phyloP scores from a whole-genome alignment of 2,797 vertebrate genomes.

The Liasis olivaceus region DNA sequence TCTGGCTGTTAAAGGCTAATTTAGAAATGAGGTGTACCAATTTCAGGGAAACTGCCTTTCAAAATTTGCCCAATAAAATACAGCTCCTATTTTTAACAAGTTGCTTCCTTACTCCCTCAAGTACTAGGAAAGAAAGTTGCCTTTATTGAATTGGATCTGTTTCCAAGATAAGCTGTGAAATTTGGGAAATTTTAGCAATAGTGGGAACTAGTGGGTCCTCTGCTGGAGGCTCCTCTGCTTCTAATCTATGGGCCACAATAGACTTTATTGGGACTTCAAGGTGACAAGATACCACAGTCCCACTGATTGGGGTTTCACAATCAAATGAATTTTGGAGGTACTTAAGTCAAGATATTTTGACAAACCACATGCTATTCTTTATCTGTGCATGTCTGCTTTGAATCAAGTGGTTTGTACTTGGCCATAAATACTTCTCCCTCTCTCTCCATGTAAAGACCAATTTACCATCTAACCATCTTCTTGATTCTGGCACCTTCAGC shows the following conservation, averaged over 20 bases:
- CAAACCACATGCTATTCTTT: neutral
- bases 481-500: neutral
- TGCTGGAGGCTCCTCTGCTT: neutral
- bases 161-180: neutral
- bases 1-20: neutral
- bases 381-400: neutral
- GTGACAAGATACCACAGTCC: no score
- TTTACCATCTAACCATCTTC: neutral
- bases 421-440: neutral
- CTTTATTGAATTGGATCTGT: neutral
- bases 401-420: neutral
- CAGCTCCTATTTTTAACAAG: neutral
- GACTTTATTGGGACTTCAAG: neutral
- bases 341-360: neutral
- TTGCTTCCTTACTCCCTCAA: neutral
- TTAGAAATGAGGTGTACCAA: neutral
- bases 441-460: neutral
- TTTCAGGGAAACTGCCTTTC: neutral
- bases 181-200: no score
- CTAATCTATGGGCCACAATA: neutral
- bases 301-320: neutral
- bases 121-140: neutral
- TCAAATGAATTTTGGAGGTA: neutral
- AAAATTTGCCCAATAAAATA: neutral
- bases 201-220: neutral